A percentile compares a stretch with the other conserved stretches of the same genome.
Conservation (phyloP, 2,797 vertebrate species). For the Lepidocolaptes lacrymiger region DNA sequence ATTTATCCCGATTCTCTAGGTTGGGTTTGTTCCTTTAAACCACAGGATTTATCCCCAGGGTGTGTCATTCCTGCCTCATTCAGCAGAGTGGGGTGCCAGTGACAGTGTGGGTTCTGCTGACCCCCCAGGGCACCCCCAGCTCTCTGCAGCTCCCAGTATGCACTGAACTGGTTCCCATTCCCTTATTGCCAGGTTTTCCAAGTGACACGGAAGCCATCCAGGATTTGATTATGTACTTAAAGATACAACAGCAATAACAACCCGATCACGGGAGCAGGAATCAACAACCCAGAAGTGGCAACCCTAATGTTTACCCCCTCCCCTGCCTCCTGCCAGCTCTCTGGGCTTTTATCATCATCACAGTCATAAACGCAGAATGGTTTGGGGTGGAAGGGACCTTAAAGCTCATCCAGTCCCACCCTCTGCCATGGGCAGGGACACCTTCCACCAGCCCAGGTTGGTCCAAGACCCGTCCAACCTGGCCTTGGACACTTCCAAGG, state of each 20-base stretch:
- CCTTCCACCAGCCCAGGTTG: background rate
- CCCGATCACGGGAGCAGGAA: background rate
- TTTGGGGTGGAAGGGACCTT: background rate
- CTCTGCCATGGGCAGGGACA: background rate
- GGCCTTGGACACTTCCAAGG: background rate
- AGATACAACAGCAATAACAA: background rate
- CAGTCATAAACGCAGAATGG: background rate
- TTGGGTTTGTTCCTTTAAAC: background rate
- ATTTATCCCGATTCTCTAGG: accelerated
- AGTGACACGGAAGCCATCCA: accelerated
- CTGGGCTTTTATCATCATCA: background rate
- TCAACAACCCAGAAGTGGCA: background rate
- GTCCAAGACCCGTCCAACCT: background rate
- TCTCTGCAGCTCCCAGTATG: background rate
- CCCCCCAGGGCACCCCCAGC: accelerated
- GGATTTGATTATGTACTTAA: background rate
- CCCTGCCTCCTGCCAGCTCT: background rate
- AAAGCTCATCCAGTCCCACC: background rate
- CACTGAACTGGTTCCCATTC: background rate
- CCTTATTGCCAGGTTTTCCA: background rate
- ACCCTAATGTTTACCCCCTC: background rate
- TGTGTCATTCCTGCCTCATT: background rate
- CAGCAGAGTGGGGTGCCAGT: background rate
- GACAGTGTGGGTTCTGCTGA: background rate
- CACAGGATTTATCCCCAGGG: background rate